These are phyloP conservation scores for Leucophenga maculata DNA, from an alignment of 2,888 invertebrate species.

Conservation along the genomic window DNA sequence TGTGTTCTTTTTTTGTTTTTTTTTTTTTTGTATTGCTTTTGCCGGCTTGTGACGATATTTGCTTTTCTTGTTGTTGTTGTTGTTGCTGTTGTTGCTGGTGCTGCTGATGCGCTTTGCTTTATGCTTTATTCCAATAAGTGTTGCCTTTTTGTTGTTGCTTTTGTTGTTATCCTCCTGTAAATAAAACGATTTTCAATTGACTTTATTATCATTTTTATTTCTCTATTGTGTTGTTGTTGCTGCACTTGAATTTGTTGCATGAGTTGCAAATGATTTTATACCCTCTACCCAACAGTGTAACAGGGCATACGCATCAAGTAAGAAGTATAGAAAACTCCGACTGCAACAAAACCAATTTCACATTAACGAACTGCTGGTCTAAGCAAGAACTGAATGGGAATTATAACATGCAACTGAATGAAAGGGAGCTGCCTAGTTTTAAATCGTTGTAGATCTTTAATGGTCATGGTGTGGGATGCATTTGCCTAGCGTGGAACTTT, in stretches of 20 bases:
- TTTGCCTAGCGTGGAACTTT: too few relatives aligned
- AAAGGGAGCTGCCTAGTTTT: too few relatives aligned
- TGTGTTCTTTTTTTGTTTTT: neutral
- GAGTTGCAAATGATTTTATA: neutral
- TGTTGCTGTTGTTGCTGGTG: neutral
- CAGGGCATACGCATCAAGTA: too few relatives aligned
- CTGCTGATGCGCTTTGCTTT: neutral
- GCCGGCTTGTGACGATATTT: constrained; percentile 1
- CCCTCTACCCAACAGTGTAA: neutral
- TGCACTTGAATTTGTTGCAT: neutral
- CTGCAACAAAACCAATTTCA: too few relatives aligned
- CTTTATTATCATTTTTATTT: neutral
- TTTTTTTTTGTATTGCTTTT: neutral
- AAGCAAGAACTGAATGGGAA: too few relatives aligned
- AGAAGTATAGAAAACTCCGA: too few relatives aligned
- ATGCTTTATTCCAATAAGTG: neutral
- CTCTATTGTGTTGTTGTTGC: constrained; percentile 12
- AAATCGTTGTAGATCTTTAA: too few relatives aligned
- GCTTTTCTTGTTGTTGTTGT: neutral
- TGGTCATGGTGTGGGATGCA: too few relatives aligned
- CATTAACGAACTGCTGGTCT: too few relatives aligned
- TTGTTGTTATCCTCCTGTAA: constrained; percentile 1
- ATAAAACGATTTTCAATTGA: neutral
- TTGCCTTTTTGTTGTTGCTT: too few relatives aligned
- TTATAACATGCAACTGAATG: too few relatives aligned